Evolutionary conservation across 2,113 vertebrate species (phyloP).

Genomic region (Chaetorhynchus papuensis): DNA sequence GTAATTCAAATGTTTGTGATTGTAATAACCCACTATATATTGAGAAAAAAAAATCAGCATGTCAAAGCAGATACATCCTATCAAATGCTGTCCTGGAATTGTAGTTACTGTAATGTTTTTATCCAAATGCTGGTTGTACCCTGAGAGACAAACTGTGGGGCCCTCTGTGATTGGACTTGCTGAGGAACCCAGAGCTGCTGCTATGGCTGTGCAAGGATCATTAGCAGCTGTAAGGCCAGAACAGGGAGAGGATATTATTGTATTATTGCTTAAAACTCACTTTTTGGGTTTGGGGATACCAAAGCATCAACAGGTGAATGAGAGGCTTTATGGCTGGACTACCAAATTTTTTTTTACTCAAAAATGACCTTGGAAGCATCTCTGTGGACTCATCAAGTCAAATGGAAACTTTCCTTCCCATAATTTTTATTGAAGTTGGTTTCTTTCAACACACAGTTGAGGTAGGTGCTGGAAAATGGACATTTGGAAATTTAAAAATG

Average conservation of each 20-base stretch:
- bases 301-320: background rate
- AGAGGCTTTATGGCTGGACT: background rate
- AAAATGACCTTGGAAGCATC: background rate
- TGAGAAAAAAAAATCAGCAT: background rate
- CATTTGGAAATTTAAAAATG: background rate
- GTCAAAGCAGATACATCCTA: accelerated
- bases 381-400: background rate
- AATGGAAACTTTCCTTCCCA: background rate
- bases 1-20: background rate
- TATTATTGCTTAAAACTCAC: background rate
- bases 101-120: background rate
- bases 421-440: background rate
- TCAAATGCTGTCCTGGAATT: background rate
- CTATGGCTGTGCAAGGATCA: background rate
- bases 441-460: background rate
- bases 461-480: background rate
- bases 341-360: background rate
- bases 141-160: background rate
- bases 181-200: background rate
- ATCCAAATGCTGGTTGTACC: background rate
- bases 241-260: background rate
- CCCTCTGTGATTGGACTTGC: background rate
- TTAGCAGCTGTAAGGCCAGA: background rate
- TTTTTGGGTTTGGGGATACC: background rate
- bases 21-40: background rate